phyloP scores from a whole-genome alignment of 2,797 vertebrate genomes.

The Sebastolobus altivelis region DNA sequence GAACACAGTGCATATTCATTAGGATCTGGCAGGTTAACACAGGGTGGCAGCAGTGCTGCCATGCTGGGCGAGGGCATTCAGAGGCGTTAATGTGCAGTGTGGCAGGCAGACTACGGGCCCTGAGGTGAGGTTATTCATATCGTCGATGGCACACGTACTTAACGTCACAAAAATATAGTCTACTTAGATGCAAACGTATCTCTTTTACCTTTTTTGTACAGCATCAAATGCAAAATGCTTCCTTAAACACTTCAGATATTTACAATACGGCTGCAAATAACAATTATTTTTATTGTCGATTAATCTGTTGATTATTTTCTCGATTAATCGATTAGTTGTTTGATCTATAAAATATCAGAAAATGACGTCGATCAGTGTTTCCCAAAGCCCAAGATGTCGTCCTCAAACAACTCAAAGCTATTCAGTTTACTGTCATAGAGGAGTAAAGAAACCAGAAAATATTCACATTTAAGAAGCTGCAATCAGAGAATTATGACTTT shows the following conservation, averaged over 20 bases:
- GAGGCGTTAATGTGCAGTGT: constrained; percentile 79
- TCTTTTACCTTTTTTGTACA: constrained; percentile 16
- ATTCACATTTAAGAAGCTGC: too few species aligned
- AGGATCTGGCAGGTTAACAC: constrained; percentile 85
- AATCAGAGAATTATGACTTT: too few species aligned
- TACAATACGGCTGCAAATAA: background rate
- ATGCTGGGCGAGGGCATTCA: constrained; percentile 74
- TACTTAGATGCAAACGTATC: background rate
- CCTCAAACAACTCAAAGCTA: too few species aligned
- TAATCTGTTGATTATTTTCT: background rate
- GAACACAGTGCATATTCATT: constrained; percentile 93
- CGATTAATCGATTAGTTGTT: background rate
- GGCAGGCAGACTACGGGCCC: constrained; percentile 74
- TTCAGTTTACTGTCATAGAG: too few species aligned
- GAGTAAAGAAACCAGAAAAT: too few species aligned
- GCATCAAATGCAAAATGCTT: constrained; percentile 4
- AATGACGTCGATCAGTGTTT: too few species aligned
- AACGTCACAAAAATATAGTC: constrained; percentile 19
- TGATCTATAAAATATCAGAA: background rate
- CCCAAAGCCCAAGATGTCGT: accelerated
- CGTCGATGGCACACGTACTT: constrained; percentile 50
- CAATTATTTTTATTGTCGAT: accelerated
- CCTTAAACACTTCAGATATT: background rate
- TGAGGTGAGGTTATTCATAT: constrained; percentile 66
- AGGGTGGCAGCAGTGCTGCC: constrained; percentile 72